Evolutionary conservation across 1,140 invertebrate species (phyloP), one percentile per base, ranked within the genome.

Genomic region (Cotesia chilonis): DNA sequence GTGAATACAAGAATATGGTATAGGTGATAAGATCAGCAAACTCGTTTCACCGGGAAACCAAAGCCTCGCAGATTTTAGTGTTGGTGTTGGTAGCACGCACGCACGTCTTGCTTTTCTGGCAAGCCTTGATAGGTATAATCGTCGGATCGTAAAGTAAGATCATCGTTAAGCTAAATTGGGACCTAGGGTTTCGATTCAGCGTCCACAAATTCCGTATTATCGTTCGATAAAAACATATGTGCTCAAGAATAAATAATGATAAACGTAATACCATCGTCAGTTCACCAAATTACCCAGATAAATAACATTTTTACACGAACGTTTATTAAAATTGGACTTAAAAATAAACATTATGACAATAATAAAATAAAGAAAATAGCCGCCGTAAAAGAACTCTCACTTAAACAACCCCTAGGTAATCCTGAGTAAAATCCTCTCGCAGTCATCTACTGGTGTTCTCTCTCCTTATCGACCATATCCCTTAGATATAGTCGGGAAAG

Each of bases 111-210:
- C n/a, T 41, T 68, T 17, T 51, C 69, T 64, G 52, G 47, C 68
- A 69, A 60, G 20, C 55, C 28, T 55, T 14, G n/a, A 68, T 55
- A 68, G 51, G 52, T 68, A 68, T 72, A 68, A 73, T 68, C 71
- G 57, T 51, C n/a, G 28, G 51, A 59, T 65, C 64, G 63, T 66
- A 71, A 71, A 71, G 28, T 57, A 63, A 14, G 36, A 73, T 69
- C 17, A 73, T 69, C 72, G 66, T 73, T 69, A 73, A 37, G 17
- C 17, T 17, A 73, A 73, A 73, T 73, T 68, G 66, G 57, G 59
- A 54, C 67, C 35, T 14, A 38, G 72, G 52, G 59, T 54, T 60
- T 28, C 28, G 64, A 61, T 57, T 59, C n/a, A 20, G 10, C 28
- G 17, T 51, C 55, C 61, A 63, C 69, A 66, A 71, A 71, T 71